Evolutionary conservation across 2,888 invertebrate species (phyloP).

Genomic region (Trichogramma evanescens): DNA sequence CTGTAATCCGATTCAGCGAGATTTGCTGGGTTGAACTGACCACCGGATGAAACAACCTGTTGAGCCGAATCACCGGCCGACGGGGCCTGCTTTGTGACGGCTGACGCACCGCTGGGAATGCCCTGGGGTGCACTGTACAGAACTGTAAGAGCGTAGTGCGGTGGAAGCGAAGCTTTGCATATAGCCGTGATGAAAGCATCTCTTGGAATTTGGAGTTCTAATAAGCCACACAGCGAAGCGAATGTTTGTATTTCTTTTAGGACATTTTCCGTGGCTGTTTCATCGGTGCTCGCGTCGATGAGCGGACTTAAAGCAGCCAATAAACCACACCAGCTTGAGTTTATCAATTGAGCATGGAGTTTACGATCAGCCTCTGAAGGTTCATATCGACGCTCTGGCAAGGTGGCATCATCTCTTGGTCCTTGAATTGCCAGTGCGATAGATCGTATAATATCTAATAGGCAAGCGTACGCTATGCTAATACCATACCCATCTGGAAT

Average conservation of each 20-base stretch:
- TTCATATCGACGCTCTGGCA: conserved; percentile 41
- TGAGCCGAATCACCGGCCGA: conserved; percentile 23
- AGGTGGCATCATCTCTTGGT: conserved; percentile 45
- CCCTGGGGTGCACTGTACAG: conserved; percentile 61
- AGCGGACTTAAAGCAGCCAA: conserved; percentile 85
- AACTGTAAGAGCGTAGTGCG: conserved; percentile 87
- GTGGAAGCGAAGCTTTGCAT: conserved; percentile 93
- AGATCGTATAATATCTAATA: conserved; percentile 85
- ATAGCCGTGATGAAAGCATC: conserved; percentile 93
- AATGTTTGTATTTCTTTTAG: conserved; percentile 86
- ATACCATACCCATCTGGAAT: conserved; percentile 98
- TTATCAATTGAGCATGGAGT: conserved; percentile 69
- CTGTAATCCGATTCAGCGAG: conserved; percentile 69
- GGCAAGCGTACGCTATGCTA: conserved; percentile 88
- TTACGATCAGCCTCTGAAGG: conserved; percentile 49
- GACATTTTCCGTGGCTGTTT: conserved; percentile 83
- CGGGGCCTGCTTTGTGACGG: conserved; percentile 32
- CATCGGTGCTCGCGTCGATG: conserved; percentile 93
- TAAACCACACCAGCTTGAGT: conserved; percentile 92
- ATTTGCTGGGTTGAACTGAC: conserved; percentile 40
- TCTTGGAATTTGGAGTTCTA: conserved; percentile 70
- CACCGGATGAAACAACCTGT: conserved; percentile 18
- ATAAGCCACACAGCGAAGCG: conserved; percentile 80
- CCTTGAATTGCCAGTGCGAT: conserved; percentile 68
- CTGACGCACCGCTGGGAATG: conserved; percentile 43